phyloP scores from a whole-genome alignment of 2,113 vertebrate genomes.

The Podarcis cretensis region DNA sequence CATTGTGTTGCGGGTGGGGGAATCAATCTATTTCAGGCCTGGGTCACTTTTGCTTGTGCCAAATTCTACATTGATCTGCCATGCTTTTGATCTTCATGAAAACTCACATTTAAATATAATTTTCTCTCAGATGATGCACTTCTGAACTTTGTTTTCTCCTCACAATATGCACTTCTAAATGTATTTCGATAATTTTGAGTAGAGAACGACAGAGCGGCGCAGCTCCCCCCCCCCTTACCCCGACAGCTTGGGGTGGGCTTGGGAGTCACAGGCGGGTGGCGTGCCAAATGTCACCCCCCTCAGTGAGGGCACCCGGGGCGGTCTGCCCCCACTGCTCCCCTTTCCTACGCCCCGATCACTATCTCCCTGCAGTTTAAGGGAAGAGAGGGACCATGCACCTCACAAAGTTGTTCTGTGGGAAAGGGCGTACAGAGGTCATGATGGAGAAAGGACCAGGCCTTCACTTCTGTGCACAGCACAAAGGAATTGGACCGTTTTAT shows the following conservation, averaged over 20 bases:
- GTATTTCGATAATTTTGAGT: not conserved
- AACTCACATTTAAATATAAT: not conserved
- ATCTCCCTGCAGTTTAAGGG: not conserved
- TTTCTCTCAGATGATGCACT: not conserved
- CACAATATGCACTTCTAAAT: not conserved
- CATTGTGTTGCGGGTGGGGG: not conserved
- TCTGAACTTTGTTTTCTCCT: not conserved
- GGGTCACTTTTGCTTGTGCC: not conserved
- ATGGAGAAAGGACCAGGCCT: not conserved
- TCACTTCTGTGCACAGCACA: not conserved
- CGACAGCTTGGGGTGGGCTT: no score
- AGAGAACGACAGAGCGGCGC: no score
- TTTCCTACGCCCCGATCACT: no score
- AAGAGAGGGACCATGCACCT: not conserved
- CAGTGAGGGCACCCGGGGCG: no score
- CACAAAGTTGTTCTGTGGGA: not conserved
- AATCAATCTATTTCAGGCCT: not conserved
- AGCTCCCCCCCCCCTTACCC: no score
- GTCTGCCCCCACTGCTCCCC: no score
- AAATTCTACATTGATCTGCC: not conserved
- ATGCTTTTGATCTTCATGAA: not conserved
- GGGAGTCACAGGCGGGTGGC: no score
- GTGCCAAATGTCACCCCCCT: no score
- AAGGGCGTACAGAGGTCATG: not conserved
- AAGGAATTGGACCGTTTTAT: no score